phyloP scores from a whole-genome alignment of 2,797 vertebrate genomes.

The Trichosurus vulpecula region DNA sequence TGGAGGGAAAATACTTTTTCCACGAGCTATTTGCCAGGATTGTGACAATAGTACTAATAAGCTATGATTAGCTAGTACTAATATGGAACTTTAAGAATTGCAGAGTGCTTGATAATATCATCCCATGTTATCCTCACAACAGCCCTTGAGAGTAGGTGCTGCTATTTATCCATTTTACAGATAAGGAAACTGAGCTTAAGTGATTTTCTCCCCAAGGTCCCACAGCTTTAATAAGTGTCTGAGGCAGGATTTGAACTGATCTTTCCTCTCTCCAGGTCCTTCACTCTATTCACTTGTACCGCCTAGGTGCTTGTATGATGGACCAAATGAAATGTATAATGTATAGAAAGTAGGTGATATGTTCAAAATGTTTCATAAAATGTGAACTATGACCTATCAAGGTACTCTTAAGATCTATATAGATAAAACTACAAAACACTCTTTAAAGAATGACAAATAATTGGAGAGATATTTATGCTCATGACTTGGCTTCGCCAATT shows the following conservation, averaged over 20 bases:
- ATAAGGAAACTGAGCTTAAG: neutral
- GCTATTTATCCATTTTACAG: neutral
- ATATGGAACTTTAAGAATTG: neutral
- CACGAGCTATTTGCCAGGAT: neutral
- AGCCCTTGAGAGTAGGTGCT: neutral
- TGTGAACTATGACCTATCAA: neutral
- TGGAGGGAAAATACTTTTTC: neutral
- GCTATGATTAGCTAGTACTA: neutral
- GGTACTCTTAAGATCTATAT: neutral
- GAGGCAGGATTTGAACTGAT: neutral
- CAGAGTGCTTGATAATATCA: neutral
- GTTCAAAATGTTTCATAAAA: neutral
- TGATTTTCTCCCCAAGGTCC: neutral
- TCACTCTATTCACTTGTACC: neutral
- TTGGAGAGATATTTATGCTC: neutral
- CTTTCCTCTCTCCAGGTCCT: neutral
- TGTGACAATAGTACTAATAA: neutral
- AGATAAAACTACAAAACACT: neutral
- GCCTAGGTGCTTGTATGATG: neutral
- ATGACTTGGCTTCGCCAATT: neutral
- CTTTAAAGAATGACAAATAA: neutral
- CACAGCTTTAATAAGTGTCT: neutral
- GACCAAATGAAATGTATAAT: neutral
- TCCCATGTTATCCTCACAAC: neutral
- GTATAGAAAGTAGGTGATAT: neutral